Evolutionary conservation across 92 coral and sea anemone species (phyloP).

Genomic region (Porites evermanni): DNA sequence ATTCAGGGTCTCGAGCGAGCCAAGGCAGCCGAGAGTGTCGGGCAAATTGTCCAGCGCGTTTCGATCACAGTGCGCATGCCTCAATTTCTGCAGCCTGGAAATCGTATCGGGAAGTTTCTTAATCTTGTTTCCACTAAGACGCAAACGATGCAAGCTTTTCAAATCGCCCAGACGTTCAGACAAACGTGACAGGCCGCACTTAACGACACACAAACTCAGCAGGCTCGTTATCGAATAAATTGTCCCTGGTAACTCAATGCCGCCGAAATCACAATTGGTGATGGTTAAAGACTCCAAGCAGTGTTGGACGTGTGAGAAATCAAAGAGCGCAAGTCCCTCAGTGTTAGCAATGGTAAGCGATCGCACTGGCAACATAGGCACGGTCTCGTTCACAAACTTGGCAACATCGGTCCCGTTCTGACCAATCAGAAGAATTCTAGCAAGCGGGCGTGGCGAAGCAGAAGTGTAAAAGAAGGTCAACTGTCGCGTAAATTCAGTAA

Average conservation of each 20-base stretch:
- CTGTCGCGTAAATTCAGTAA: slow-evolving; percentile 72
- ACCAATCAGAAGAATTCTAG: slow-evolving; percentile 75
- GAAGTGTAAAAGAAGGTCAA: slow-evolving; percentile 76
- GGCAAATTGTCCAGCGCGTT: slow-evolving; percentile 79
- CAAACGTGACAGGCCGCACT: slow-evolving; percentile 54
- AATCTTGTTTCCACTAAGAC: slow-evolving; percentile 77
- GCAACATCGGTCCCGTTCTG: slow-evolving; percentile 80
- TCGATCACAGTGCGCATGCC: slow-evolving; percentile 71
- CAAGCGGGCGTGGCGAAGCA: slow-evolving; percentile 66
- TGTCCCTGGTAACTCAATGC: slow-evolving; percentile 70
- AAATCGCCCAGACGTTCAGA: slow-evolving; percentile 71
- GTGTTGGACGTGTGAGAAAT: slow-evolving; percentile 71
- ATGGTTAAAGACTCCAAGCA: slow-evolving; percentile 69
- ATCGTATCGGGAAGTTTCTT: slow-evolving; percentile 79
- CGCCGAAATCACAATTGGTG: slow-evolving; percentile 80
- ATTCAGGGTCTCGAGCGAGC: slow-evolving; percentile 74
- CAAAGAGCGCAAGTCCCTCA: slow-evolving; percentile 68
- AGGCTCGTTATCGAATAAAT: slow-evolving; percentile 62
- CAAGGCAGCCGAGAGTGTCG: slow-evolving; percentile 79
- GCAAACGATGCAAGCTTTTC: slow-evolving; percentile 72
- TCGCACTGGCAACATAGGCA: slow-evolving; percentile 70
- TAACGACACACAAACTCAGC: slow-evolving; percentile 70
- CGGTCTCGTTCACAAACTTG: slow-evolving; percentile 78
- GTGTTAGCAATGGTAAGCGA: slow-evolving; percentile 72
- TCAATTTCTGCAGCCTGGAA: slow-evolving; percentile 74